Percentiles rank a stretch among this genome's conserved stretches.
phyloP scores from a whole-genome alignment of 2,113 vertebrate species.

The Oplegnathus fasciatus region DNA sequence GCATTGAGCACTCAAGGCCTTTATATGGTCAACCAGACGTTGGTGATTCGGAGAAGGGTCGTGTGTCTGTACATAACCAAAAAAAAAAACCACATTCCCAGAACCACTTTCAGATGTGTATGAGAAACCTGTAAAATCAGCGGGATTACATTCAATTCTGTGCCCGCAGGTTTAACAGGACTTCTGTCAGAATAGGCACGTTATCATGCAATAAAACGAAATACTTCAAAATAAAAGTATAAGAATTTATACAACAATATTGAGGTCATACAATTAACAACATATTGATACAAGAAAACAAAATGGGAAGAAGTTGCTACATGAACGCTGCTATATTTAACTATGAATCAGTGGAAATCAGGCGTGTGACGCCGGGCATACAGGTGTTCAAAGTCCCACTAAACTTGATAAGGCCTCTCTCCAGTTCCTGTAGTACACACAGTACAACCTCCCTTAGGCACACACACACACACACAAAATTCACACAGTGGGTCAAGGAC shows the following conservation, averaged over 20 bases:
- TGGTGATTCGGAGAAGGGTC: constrained; percentile 8
- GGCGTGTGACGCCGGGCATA: constrained; percentile 41
- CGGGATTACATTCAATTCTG: constrained; percentile 52
- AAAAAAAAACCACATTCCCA: background rate
- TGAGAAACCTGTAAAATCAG: constrained; percentile 19
- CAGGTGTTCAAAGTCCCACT: constrained; percentile 91
- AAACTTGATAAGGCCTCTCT: constrained; percentile 63
- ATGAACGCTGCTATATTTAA: constrained; percentile 57
- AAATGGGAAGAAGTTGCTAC: constrained; percentile 47
- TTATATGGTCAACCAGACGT: constrained; percentile 58
- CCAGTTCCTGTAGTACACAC: constrained; percentile 59
- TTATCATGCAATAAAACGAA: background rate
- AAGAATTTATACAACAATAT: constrained; percentile 9
- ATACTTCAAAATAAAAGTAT: background rate
- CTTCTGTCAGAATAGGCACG: background rate
- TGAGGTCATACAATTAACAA: background rate
- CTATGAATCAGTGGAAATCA: constrained; percentile 36
- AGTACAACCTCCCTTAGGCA: constrained; percentile 42
- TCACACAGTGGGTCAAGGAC: constrained; percentile 79
- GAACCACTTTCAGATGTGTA: background rate
- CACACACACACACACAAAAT: constrained; percentile 21
- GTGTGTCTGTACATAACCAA: background rate
- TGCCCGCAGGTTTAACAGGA: constrained; percentile 8
- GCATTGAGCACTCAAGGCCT: constrained; percentile 14
- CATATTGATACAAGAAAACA: background rate